A percentile compares a stretch with the other conserved stretches of the same genome.
phyloP scores from a whole-genome alignment of 2,888 invertebrate genomes.

The Mythimna albipuncta region DNA sequence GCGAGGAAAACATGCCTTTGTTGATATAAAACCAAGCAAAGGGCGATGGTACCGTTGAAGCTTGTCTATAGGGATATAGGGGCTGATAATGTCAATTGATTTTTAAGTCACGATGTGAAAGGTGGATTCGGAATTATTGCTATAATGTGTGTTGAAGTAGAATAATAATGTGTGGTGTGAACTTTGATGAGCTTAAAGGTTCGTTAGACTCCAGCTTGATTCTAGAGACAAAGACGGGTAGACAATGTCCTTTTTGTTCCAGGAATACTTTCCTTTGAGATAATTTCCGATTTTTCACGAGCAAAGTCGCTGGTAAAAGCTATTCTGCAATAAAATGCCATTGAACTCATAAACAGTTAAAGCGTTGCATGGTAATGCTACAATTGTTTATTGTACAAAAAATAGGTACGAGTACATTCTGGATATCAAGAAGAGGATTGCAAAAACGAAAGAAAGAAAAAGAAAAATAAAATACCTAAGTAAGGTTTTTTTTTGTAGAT shows the following conservation, averaged over 20 bases:
- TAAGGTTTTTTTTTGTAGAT: not conserved
- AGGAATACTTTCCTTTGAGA: too few species aligned
- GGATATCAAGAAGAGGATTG: not conserved
- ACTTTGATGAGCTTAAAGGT: not conserved
- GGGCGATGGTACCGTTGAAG: slow-evolving; percentile 20
- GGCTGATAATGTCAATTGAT: slow-evolving; percentile 25
- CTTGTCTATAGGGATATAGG: slow-evolving; percentile 17
- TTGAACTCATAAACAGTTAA: too few species aligned
- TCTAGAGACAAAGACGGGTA: not conserved
- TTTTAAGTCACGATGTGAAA: slow-evolving; percentile 30
- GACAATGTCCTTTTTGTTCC: too few species aligned
- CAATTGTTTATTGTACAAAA: too few species aligned
- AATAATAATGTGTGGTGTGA: not conserved
- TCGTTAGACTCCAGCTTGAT: not conserved
- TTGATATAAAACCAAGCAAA: slow-evolving; percentile 46
- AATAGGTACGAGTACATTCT: too few species aligned
- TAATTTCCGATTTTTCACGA: too few species aligned
- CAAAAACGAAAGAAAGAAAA: too few species aligned
- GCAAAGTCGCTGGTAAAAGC: too few species aligned
- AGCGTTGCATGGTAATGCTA: too few species aligned
- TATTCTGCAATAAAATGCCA: too few species aligned
- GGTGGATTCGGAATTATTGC: not conserved
- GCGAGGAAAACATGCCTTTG: slow-evolving; percentile 56
- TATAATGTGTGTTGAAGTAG: not conserved
- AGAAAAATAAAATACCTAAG: too few species aligned